These are phyloP conservation scores for Enteromius trimaculatus DNA, from an alignment of 2,797 vertebrate species.

Conservation along the genomic window DNA sequence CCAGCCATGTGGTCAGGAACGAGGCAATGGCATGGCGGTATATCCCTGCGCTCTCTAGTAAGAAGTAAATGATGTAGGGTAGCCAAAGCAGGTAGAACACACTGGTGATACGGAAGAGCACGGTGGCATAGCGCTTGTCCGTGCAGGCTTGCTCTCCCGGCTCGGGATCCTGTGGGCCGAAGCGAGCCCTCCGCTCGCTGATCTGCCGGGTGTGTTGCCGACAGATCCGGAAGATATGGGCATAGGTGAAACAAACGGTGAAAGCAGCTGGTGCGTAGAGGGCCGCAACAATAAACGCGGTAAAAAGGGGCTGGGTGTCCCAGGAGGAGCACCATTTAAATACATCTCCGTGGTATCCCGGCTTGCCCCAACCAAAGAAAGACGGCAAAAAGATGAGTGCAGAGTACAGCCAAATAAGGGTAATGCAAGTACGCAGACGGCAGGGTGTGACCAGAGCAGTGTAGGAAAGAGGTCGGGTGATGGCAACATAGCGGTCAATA, in stretches of 20 bases:
- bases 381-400: constrained; percentile 91
- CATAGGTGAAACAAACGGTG: constrained; percentile 95
- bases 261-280: constrained; percentile 93
- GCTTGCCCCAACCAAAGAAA: constrained; percentile 97
- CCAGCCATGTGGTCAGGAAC: constrained; percentile 97
- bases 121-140: constrained; percentile 94
- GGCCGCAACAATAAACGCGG: constrained; percentile 90
- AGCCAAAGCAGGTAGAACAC: constrained; percentile 98
- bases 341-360: constrained; percentile 96
- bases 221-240: constrained; percentile 98
- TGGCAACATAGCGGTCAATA: constrained; percentile 94
- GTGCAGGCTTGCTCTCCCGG: constrained; percentile 82
- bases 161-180: constrained; percentile 85
- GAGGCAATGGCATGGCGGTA: constrained; percentile 87
- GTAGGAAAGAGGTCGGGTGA: constrained; percentile 93
- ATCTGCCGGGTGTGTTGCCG: constrained; percentile 96
- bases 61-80: constrained; percentile 97
- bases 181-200: constrained; percentile 90
- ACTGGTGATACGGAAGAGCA: constrained; percentile 96
- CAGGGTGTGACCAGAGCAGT: constrained; percentile 91
- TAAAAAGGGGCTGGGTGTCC: constrained; percentile 89
- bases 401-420: constrained; percentile 94
- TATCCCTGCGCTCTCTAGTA: constrained; percentile 92
- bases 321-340: constrained; percentile 90
- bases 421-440: constrained; percentile 90